Percentiles rank a stretch among this genome's conserved stretches.
These are phyloP conservation scores for Ceratotherium simum DNA, from an alignment of 2,113 vertebrate species.

Conservation along the genomic window DNA sequence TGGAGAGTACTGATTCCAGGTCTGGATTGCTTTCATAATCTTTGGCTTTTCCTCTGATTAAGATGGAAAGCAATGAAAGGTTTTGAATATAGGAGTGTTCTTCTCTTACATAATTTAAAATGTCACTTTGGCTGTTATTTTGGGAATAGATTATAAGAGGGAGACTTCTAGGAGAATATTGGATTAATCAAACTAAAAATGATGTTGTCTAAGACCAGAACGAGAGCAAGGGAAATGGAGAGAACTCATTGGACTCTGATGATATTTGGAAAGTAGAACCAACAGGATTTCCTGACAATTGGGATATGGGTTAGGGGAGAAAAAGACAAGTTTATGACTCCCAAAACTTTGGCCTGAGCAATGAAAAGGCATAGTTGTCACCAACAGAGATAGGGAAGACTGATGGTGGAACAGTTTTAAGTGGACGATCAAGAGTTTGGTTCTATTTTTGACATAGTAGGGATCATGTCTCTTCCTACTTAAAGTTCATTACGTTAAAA, in stretches of 20 bases:
- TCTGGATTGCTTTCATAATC: accelerated
- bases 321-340: neutral
- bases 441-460: neutral
- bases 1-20: neutral
- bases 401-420: neutral
- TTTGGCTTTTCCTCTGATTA: neutral
- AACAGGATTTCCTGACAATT: neutral
- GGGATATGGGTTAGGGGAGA: neutral
- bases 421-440: neutral
- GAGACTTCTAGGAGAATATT: neutral
- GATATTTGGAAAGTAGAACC: neutral
- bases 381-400: neutral
- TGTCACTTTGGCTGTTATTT: neutral
- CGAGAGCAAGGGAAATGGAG: neutral
- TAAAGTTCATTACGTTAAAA: neutral
- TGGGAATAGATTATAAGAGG: neutral
- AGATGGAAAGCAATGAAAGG: too few relatives aligned
- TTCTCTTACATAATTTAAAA: neutral
- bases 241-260: neutral
- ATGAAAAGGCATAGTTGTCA: neutral
- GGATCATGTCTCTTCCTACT: neutral
- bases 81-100: neutral
- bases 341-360: neutral
- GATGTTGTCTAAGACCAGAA: neutral
- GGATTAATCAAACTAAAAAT: neutral